These are phyloP conservation scores for Polydrusus pterygomalis DNA, from an alignment of 2,888 invertebrate species.

Conservation along the genomic window DNA sequence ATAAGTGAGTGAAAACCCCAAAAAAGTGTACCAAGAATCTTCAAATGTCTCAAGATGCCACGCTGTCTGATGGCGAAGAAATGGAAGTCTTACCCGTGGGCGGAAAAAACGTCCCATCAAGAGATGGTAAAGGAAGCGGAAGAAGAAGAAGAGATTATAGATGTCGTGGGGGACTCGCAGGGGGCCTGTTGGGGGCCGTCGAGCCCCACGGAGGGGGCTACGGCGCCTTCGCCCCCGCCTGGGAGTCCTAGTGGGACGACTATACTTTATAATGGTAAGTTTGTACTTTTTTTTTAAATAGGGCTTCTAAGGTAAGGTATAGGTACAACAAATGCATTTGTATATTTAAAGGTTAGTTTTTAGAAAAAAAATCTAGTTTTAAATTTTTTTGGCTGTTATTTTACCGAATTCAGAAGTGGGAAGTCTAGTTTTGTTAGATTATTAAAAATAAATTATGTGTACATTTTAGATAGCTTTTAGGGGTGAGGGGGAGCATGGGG, in stretches of 20 bases:
- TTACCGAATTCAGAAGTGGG: too few species aligned
- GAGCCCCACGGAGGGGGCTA: constrained; percentile 84
- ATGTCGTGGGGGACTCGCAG: constrained; percentile 82
- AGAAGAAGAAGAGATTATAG: constrained; percentile 88
- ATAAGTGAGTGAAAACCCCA: constrained; percentile 17
- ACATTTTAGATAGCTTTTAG: too few species aligned
- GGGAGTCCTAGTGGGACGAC: constrained; percentile 81
- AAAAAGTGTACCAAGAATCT: constrained; percentile 32
- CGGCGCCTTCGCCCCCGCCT: constrained; percentile 84
- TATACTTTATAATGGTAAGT: constrained; percentile 86
- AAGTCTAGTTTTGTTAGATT: too few species aligned
- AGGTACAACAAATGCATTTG: too few species aligned
- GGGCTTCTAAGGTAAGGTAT: too few species aligned
- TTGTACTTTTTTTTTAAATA: not conserved
- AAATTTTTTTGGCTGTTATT: too few species aligned
- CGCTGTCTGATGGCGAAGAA: constrained; percentile 97
- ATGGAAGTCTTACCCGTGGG: constrained; percentile 92
- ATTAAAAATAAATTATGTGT: too few species aligned
- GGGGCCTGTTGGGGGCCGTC: constrained; percentile 80
- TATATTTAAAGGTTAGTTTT: too few species aligned
- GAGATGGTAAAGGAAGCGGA: constrained; percentile 63
- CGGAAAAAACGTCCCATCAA: constrained; percentile 73
- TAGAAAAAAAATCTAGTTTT: too few species aligned
- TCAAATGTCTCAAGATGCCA: constrained; percentile 78
- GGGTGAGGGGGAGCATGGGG: too few species aligned